phyloP scores from a whole-genome alignment of 2,797 vertebrate species.

The Mormyrus hasselquistii region DNA sequence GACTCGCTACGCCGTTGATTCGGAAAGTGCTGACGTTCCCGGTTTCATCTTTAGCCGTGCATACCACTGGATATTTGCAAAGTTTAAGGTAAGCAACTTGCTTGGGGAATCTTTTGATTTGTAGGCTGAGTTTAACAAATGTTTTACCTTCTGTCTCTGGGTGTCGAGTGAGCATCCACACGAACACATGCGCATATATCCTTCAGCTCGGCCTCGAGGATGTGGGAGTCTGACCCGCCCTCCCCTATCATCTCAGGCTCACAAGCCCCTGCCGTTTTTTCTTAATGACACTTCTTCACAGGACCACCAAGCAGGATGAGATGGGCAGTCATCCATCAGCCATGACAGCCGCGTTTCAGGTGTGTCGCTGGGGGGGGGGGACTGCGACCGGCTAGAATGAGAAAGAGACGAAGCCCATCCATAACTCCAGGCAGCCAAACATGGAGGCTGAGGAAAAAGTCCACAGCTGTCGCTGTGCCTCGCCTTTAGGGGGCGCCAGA shows the following conservation, averaged over 20 bases:
- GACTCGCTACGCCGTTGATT: not conserved
- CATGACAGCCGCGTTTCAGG: not conserved
- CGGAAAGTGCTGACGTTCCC: not conserved
- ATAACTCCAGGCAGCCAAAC: not conserved
- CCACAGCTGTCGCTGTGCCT: not conserved
- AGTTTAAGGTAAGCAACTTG: not conserved
- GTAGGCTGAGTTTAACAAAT: not conserved
- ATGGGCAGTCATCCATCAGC: slow-evolving; percentile 7
- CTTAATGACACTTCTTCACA: not conserved
- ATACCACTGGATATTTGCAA: not conserved
- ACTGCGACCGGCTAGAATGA: not conserved
- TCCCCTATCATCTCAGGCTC: not conserved
- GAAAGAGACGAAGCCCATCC: not conserved
- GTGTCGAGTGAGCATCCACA: not conserved
- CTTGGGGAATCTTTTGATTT: not conserved
- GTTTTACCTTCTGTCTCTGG: not conserved
- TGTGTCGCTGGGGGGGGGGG: not conserved
- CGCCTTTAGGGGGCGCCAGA: not conserved
- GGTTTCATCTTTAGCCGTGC: not conserved
- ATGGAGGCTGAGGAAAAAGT: not conserved
- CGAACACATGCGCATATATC: not conserved
- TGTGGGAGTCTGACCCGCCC: not conserved
- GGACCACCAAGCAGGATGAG: not conserved
- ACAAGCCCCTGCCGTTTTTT: not conserved
- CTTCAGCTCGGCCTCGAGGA: not conserved